These are phyloP conservation scores for Arremon brunneinucha DNA, from an alignment of 2,797 vertebrate species.

Conservation along the genomic window DNA sequence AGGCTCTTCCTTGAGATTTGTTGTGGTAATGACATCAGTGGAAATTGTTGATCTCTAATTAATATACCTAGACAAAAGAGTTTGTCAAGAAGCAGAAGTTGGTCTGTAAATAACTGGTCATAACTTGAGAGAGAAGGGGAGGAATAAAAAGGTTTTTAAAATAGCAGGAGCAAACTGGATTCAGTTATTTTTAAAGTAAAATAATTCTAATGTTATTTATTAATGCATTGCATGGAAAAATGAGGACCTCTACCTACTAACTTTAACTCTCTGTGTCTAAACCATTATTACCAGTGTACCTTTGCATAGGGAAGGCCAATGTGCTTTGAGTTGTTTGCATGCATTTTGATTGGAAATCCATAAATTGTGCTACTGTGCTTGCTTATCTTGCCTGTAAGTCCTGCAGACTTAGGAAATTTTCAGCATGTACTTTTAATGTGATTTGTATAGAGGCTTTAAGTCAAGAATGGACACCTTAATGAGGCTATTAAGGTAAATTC, in stretches of 20 bases:
- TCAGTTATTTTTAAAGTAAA: background rate
- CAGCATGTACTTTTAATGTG: fast-evolving
- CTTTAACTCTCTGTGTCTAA: background rate
- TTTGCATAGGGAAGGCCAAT: background rate
- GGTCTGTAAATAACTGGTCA: background rate
- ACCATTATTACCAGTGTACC: background rate
- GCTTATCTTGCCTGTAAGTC: background rate
- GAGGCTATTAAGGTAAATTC: background rate
- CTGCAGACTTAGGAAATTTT: background rate
- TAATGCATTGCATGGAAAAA: background rate
- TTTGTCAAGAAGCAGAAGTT: background rate
- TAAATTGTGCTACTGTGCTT: background rate
- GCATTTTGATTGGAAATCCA: background rate
- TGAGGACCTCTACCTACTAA: background rate
- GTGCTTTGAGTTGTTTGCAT: background rate
- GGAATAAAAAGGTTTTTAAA: background rate
- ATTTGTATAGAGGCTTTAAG: background rate
- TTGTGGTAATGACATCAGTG: background rate
- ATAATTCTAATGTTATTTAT: background rate
- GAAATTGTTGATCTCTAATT: constrained; percentile 12
- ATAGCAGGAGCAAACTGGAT: background rate
- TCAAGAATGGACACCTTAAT: background rate
- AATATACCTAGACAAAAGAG: background rate
- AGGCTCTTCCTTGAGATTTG: background rate
- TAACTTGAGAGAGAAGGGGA: background rate